phyloP scores from a whole-genome alignment of 2,888 invertebrate genomes.

The Latrodectus hesperus region DNA sequence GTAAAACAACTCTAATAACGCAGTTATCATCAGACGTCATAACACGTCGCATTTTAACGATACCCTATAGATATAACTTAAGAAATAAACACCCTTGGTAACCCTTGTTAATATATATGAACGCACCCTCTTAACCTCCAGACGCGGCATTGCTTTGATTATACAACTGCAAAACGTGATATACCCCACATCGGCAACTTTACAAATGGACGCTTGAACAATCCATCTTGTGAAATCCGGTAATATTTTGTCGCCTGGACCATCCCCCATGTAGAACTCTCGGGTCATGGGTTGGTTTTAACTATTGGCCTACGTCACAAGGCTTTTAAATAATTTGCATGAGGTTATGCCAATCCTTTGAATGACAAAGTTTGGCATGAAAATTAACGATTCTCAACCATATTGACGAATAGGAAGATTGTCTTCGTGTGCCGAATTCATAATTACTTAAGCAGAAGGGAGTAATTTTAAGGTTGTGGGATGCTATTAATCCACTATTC shows the following conservation, averaged over 20 bases:
- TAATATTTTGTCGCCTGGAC: constrained; percentile 42
- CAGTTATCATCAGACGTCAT: constrained; percentile 52
- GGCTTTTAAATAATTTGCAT: constrained; percentile 40
- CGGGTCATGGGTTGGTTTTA: constrained; percentile 29
- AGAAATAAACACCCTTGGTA: constrained; percentile 43
- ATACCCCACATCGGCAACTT: constrained; percentile 50
- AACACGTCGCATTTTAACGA: constrained; percentile 56
- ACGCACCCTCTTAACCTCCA: constrained; percentile 40
- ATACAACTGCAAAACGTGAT: constrained; percentile 58
- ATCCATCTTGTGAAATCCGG: constrained; percentile 57
- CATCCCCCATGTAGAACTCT: constrained; percentile 36
- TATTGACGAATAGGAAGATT: background rate
- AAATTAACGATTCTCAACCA: constrained; percentile 27
- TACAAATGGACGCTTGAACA: constrained; percentile 47
- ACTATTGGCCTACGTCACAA: constrained; percentile 28
- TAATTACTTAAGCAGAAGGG: background rate
- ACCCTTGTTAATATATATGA: constrained; percentile 40
- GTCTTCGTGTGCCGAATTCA: background rate
- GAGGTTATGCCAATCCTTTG: constrained; percentile 9
- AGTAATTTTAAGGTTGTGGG: constrained; percentile 29
- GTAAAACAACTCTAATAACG: constrained; percentile 45
- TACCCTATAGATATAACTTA: constrained; percentile 44
- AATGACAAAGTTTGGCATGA: constrained; percentile 53
- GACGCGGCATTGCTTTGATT: constrained; percentile 53
- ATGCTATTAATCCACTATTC: constrained; percentile 21